Conservation (phyloP, 2,888 invertebrate genomes). For the Drosophila helvetica region DNA sequence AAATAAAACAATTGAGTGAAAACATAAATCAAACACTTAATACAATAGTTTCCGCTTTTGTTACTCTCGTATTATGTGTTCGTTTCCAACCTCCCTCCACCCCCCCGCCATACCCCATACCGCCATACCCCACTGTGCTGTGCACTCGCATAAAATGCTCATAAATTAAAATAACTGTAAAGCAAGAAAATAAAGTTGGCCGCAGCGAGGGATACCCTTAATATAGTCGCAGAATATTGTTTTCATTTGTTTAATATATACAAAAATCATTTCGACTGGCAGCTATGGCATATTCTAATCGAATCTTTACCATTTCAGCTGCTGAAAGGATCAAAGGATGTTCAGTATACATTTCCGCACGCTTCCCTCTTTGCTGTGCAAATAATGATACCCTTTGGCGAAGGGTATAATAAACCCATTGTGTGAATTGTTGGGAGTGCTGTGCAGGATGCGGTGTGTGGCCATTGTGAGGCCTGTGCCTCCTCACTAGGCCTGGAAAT, state of each 20-base stretch:
- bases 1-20: conserved; percentile 79
- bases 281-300: background rate
- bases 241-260: no score
- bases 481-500: conserved; percentile 59
- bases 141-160: conserved; percentile 77
- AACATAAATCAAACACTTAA: conserved; percentile 78
- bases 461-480: conserved; percentile 27
- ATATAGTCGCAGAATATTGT: no score
- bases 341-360: background rate
- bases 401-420: background rate
- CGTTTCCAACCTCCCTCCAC: conserved; percentile 45
- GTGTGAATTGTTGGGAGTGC: conserved; percentile 23
- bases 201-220: background rate
- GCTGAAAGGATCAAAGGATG: background rate
- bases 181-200: conserved; percentile 42
- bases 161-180: conserved; percentile 80
- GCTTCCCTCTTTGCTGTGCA: no score
- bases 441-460: background rate
- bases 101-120: conserved; percentile 8
- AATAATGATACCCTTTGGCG: background rate
- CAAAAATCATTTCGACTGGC: background rate
- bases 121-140: conserved; percentile 39
- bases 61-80: conserved; percentile 69
- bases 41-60: conserved; percentile 80
- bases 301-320: background rate